These are phyloP conservation scores for Caenorhabditis virilis DNA, from an alignment of 2,888 invertebrate genomes.

Conservation along the genomic window DNA sequence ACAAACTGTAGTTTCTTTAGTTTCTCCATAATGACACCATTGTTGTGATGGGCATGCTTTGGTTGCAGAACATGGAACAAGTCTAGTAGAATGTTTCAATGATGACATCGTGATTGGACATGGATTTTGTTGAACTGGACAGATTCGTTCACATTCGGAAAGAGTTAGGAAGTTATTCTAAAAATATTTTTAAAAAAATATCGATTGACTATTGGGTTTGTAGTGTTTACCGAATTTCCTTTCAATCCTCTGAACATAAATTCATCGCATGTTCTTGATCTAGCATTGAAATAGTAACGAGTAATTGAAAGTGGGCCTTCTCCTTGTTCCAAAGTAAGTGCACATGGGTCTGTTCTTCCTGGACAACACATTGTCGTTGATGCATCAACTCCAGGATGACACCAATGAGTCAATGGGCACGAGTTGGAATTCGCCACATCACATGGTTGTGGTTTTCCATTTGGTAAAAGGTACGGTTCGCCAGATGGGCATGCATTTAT, in stretches of 20 bases:
- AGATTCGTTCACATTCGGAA: slow-evolving; percentile 51
- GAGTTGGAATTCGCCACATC: slow-evolving; percentile 30
- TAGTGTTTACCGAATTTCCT: slow-evolving; percentile 55
- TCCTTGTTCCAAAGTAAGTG: slow-evolving; percentile 45
- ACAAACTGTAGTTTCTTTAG: slow-evolving; percentile 61
- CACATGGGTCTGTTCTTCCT: slow-evolving; percentile 56
- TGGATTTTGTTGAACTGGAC: slow-evolving; percentile 61
- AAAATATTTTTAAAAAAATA: slow-evolving; percentile 10
- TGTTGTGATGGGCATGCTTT: slow-evolving; percentile 54
- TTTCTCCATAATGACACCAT: slow-evolving; percentile 65
- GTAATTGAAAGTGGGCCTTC: slow-evolving; percentile 48
- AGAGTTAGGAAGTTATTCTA: slow-evolving; percentile 62
- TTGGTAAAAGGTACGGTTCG: slow-evolving; percentile 53
- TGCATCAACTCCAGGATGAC: slow-evolving; percentile 55
- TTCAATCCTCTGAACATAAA: slow-evolving; percentile 60
- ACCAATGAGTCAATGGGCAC: slow-evolving; percentile 61
- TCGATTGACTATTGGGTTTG: not conserved
- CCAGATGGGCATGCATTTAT: slow-evolving; percentile 62
- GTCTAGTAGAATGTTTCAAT: slow-evolving; percentile 36
- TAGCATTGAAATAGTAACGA: slow-evolving; percentile 58
- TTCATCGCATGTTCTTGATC: slow-evolving; percentile 50
- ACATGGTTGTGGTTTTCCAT: slow-evolving; percentile 43
- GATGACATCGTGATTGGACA: slow-evolving; percentile 54
- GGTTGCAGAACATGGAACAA: slow-evolving; percentile 47
- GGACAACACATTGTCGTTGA: slow-evolving; percentile 61